Evolutionary conservation across 2,113 vertebrate species (phyloP), one percentile per base, ranked within the genome.

Genomic region (Castor canadensis): DNA sequence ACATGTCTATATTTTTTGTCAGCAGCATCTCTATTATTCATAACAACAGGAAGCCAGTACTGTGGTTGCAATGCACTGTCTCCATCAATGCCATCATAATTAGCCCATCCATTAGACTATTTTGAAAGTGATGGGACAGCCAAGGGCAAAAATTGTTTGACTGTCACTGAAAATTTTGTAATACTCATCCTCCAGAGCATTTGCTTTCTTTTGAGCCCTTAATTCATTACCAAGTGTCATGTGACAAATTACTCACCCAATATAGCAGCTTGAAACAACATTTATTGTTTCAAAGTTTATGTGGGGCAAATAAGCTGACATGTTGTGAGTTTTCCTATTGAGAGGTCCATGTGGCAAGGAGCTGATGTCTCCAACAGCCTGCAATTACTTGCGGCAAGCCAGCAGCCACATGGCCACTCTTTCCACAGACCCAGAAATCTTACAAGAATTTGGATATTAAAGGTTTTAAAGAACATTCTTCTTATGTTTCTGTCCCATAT

Each of bases 301-400:
- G 22, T 85, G 43, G 79, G 73, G 12, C 86, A 95, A 77, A 35
- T 26, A 71, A 72, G 40, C 52, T 64, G 30, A 71, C 73, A 30
- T 38, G 43, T 64, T 83, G 45, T 87, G n/a, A 45, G 1, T 81
- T 81, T 49, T 81, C 38, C 73, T 88, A 69, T 30, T 38, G 91
- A 82, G 88, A 92, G 24, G 52, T 30, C 52, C 84, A 82, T 69
- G 73, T 94, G 91, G 81, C 62, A 52, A 66, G 15, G 9, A 86
- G 58, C 9, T 30, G 49, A 66, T 24, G 28, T 56, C 67, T 54
- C 45, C 73, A 75, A 58, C 2, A 71, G 87, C 73, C 67, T 88
- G 38, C 26, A 71, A 28, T 80, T 38, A 40, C 56, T 72, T 8
- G 12, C 85, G 6, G 24, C 38, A 45, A 72, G 72, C 67, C 32